Conservation (phyloP, 1,140 invertebrate genomes). For the Bilobella aurantiaca region DNA sequence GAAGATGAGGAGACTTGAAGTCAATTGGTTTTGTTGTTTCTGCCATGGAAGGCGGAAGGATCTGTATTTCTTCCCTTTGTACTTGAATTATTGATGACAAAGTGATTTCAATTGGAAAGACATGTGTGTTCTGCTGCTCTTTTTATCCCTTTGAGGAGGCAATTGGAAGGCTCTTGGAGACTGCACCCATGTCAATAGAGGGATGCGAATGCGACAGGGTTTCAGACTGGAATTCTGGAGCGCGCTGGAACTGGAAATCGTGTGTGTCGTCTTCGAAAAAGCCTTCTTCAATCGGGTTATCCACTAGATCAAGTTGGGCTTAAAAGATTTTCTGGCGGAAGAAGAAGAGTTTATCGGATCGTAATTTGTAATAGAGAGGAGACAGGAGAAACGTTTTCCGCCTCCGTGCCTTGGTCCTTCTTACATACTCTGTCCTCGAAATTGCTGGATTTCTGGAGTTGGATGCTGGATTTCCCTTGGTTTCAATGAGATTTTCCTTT, state of each 20-base stretch:
- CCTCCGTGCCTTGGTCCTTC: background rate
- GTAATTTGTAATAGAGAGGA: conserved; percentile 2
- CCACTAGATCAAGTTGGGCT: background rate
- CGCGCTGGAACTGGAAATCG: too few species aligned
- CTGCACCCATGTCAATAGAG: too few species aligned
- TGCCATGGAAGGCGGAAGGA: background rate
- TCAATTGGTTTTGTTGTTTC: background rate
- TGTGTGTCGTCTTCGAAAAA: too few species aligned
- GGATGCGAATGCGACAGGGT: too few species aligned
- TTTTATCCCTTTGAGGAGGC: too few species aligned
- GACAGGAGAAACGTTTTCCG: background rate
- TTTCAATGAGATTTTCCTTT: too few species aligned
- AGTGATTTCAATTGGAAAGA: conserved; percentile 8
- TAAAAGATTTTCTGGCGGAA: conserved; percentile 3
- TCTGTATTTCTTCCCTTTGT: background rate
- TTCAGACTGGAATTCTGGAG: too few species aligned
- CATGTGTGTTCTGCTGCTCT: too few species aligned
- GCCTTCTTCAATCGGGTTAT: background rate
- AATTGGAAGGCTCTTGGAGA: too few species aligned
- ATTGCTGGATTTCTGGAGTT: too few species aligned
- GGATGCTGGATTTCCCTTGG: too few species aligned
- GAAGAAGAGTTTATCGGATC: conserved; percentile 5
- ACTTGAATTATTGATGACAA: conserved; percentile 6
- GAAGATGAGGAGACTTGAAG: background rate
- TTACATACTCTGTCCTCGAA: too few species aligned